Base-by-base conservation (phyloP, 2,113 vertebrate genomes). In the Syngnathoides biaculeatus region DNA sequence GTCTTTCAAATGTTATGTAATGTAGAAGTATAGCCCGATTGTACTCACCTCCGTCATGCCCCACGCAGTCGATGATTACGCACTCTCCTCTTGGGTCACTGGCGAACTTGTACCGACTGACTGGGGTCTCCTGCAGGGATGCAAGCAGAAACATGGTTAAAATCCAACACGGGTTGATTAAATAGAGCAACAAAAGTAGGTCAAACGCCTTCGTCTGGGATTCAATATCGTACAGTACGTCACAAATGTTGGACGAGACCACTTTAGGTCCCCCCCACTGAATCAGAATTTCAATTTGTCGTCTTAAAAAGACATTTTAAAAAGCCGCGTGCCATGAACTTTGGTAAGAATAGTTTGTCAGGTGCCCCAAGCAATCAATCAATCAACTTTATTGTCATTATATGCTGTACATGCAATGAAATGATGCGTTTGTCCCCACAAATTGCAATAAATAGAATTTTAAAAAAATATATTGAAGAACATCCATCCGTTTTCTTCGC, bases 61-160 rank as follows among this genome's bases (percentile, higher is more conserved):
- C 95, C 52, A 96, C 89, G 17, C 96, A 97, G 84, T 99, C 95
- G 40, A 99, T 94, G 72, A 98, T 97, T 68, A 97, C 69, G 82
- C 97, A 98, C 71, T 93, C 65, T 77, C 97, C 96, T 57, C 94
- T 88, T 58, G 92, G 93, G 0, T 86, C 74, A 47, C 85, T 90
- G 84, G 77, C 88, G 78, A 97, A 93, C 66, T 76, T 92, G 78
- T 98, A 98, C 20, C 52, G 78, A n/a, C 94, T 91, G 52, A 89
- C 68, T 8, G 38, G 26, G 7, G 20, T 59, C 88, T 93, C 75
- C 17, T 77, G 71, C 52, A 53, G 17, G 70, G 73, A 71, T 61
- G 42, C 14, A 83, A 45, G 53, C 22, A 62, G 24, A 70, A 2
- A 15, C 26, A 17, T 53, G 57, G 65, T 0, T 68, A 13, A 15